Percentiles rank a stretch among this genome's conserved stretches.
Conservation (phyloP, 2,888 invertebrate genomes). For the Adineta ricciae region DNA sequence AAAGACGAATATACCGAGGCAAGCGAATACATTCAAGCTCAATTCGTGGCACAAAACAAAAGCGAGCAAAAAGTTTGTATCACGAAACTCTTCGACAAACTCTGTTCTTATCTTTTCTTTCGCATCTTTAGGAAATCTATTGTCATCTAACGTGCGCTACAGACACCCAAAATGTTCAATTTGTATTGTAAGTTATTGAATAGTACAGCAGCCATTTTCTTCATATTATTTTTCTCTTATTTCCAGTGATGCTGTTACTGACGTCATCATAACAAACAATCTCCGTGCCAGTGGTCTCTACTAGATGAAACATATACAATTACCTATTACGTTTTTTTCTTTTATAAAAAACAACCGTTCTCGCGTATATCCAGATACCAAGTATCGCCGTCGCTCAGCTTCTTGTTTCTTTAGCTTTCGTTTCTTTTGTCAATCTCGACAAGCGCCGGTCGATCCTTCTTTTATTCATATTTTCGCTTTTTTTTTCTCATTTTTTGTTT, state of each 20-base stretch:
- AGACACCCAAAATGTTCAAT: slow-evolving; percentile 99
- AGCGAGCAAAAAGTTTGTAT: slow-evolving; percentile 32
- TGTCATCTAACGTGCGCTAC: slow-evolving; percentile 99
- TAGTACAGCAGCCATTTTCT: no score
- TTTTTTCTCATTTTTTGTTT: neutral
- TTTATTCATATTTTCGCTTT: neutral
- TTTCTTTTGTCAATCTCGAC: slow-evolving; percentile 11
- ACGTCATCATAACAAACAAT: slow-evolving; percentile 99
- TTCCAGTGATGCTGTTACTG: slow-evolving; percentile 84
- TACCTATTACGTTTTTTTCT: neutral
- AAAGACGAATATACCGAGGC: slow-evolving; percentile 74
- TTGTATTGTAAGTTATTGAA: slow-evolving; percentile 67
- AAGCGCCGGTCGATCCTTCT: neutral
- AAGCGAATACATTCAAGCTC: slow-evolving; percentile 97
- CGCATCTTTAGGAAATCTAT: slow-evolving; percentile 83
- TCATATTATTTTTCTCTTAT: no score
- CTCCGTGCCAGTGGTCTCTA: slow-evolving; percentile 97
- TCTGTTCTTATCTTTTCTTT: neutral
- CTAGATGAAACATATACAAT: slow-evolving; percentile 53
- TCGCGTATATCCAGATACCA: slow-evolving; percentile 16
- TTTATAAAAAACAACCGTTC: neutral
- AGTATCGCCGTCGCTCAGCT: slow-evolving; percentile 13
- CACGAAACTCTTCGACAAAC: no score
- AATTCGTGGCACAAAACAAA: slow-evolving; percentile 99
- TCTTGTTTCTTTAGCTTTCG: slow-evolving; percentile 7